Evolutionary conservation across 92 coral and sea anemone genomes (phyloP), one percentile per base, ranked within the genome.

Genomic region (Zoanthus solanderi): DNA sequence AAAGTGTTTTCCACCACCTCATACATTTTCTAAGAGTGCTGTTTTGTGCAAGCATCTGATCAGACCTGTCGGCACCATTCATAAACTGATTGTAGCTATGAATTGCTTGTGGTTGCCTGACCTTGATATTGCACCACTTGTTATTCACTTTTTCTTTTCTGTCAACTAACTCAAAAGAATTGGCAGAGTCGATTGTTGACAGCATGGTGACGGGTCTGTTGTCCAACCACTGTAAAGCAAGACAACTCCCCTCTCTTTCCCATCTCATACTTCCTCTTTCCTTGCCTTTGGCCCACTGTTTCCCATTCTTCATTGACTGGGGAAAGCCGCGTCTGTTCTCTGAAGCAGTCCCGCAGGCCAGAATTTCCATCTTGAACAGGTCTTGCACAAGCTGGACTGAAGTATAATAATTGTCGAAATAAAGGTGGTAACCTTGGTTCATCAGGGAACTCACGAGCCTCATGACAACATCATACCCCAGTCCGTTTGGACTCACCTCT

Each of bases 391-490:
- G 93, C 57, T 72, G 72, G 14, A 90, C 71, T 14, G 94, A 92
- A 5, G 92, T 85, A 69, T 85, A 94, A 77, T 68, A 88, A 67
- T 92, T 88, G 61, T 94, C 94, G 45, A 90, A 67, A 89, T 46
- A 94, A 18, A 94, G 57, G 78, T 94, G 93, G 72, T 94, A 94
- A 29, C 97, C 97, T 47, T 92, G 93, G 63, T 87, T 76, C 16
- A 87, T 54, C 48, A 71, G 44, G 67, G 90, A 87, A 45, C 61
- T 15, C 86, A 85, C 74, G 0, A 94, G 85, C 72, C 83, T 81
- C 93, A 89, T 92, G 9, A 94, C 94, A 9, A 92, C 91, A 90
- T 91, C 93, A 86, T 92, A 94, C 7, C 89, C 97, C 34, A 94
- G 88, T 23, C 94, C 92, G 92, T 94, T 72, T 14, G 53, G 23